Evolutionary conservation across 2,797 vertebrate species (phyloP), one percentile per base, ranked within the genome.

Genomic region (Schizopygopsis pylzovi): DNA sequence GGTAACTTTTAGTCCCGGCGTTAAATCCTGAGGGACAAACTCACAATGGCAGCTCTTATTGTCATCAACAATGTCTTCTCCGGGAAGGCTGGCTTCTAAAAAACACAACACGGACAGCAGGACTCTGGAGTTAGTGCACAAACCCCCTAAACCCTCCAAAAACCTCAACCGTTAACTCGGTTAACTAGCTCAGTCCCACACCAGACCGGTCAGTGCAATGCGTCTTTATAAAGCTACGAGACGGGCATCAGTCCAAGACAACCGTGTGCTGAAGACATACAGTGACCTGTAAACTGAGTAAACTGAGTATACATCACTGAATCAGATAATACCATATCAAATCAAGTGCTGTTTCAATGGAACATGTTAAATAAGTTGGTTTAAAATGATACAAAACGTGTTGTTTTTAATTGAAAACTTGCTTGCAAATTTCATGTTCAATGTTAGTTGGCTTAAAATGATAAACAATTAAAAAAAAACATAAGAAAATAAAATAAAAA

Each of bases 1-100:
- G 94, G 98, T 97, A 93, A 97, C 97, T 96, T 99, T 99, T 86
- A 99, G 94, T 80, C 98, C 98, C 0, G 97, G 98, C 0, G 98
- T 98, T 92, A 99, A 94, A 82, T 99, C 98, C 91, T 99, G 97
- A 0, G 97, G 95, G 81, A 98, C 96, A 80, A 98, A 99, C 93
- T 99, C 98, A 90, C 98, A 99, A 92, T 97, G 97, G 90, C 97
- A 99, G 93, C 97, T 98, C 92, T 98, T 98, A 92, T 98, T 99
- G 92, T 99, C 98, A 3, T 99, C 98, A 0, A 93, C 96, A 77
- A 97, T 92, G 72, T 98, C 97, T 90, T 99, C 98, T 84, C 97
- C 98, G 0, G 98, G 98, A 18, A 99, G 96, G 84, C 97, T 97
- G 85, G 96, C 97, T 88, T 98, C 97, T 98, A 91, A 93, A 92